These are phyloP conservation scores for Chrysina gloriosa DNA, from an alignment of 2,888 invertebrate species.

Conservation along the genomic window DNA sequence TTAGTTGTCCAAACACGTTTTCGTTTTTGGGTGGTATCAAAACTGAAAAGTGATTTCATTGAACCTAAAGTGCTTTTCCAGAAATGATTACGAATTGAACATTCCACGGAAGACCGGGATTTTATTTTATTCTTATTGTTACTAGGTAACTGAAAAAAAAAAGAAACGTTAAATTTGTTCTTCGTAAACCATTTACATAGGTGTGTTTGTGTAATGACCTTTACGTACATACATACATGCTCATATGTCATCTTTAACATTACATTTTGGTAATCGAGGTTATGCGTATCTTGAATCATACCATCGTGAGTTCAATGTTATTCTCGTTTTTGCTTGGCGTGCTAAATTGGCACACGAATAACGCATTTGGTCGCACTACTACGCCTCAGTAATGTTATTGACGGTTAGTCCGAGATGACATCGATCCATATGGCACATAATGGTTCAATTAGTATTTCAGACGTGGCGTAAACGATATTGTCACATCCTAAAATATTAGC, in stretches of 20 bases:
- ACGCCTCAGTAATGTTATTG: conserved; percentile 24
- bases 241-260: conserved; percentile 1
- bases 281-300: conserved; percentile 29
- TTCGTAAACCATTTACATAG: background rate
- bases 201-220: background rate
- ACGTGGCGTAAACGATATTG: conserved; percentile 26
- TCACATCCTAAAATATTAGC: conserved; percentile 36
- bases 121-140: too few species aligned
- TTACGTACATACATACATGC: background rate
- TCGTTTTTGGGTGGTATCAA: too few species aligned
- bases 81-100: too few species aligned
- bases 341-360: conserved; percentile 31
- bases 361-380: conserved; percentile 24
- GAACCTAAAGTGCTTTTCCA: too few species aligned
- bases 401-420: conserved; percentile 29
- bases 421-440: conserved; percentile 33
- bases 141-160: too few species aligned
- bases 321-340: conserved; percentile 27
- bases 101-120: too few species aligned
- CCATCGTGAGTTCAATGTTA: conserved; percentile 29
- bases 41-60: too few species aligned
- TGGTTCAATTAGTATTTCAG: conserved; percentile 33
- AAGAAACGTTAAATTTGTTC: background rate
- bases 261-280: conserved; percentile 28
- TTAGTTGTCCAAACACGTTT: too few species aligned